These are phyloP conservation scores for Vultur gryphus DNA, from an alignment of 2,797 vertebrate genomes.

Conservation along the genomic window DNA sequence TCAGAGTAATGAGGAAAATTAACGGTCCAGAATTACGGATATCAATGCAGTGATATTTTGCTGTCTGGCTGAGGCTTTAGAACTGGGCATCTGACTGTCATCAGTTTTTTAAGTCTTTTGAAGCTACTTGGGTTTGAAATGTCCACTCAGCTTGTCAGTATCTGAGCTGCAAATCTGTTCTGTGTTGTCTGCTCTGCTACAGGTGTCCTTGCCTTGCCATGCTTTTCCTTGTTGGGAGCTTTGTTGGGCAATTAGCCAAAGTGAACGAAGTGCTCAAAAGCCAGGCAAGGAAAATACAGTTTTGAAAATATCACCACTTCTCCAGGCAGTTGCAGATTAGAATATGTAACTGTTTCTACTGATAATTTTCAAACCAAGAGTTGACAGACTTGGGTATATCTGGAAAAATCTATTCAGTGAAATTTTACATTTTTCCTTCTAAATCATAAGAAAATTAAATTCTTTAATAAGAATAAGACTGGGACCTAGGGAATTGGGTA, in stretches of 20 bases:
- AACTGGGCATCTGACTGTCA: neutral
- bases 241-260: conserved; percentile 8
- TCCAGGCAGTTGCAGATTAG: neutral
- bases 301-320: neutral
- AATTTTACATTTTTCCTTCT: neutral
- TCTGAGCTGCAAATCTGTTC: neutral
- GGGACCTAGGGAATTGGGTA: neutral
- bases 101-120: neutral
- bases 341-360: neutral
- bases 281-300: conserved; percentile 39
- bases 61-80: neutral
- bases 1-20: neutral
- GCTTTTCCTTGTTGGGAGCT: neutral
- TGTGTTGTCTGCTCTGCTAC: neutral
- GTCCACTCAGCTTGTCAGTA: neutral
- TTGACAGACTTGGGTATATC: neutral
- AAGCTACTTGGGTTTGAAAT: neutral
- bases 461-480: neutral
- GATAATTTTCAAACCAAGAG: neutral
- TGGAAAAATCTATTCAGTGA: neutral
- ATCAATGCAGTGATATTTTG: neutral
- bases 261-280: neutral
- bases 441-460: neutral
- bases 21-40: neutral
- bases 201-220: neutral